These are phyloP conservation scores for Cheilinus undulatus DNA, from an alignment of 2,113 vertebrate species.

Conservation along the genomic window DNA sequence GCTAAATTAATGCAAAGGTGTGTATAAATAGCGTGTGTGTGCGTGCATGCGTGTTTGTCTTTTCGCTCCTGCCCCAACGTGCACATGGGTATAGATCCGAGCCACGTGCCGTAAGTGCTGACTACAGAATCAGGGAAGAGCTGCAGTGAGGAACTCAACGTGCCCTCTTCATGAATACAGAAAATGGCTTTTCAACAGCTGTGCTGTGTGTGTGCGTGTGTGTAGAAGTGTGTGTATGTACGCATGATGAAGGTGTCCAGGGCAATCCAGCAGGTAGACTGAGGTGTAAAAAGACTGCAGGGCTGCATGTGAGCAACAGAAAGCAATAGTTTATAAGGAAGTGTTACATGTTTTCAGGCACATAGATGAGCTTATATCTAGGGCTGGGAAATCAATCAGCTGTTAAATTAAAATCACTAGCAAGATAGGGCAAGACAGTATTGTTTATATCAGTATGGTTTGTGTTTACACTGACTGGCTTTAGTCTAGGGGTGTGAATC, in stretches of 20 bases:
- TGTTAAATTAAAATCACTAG: too few relatives aligned
- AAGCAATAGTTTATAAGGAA: too few relatives aligned
- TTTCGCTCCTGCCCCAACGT: slow-evolving; percentile 21
- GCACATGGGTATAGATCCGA: slow-evolving; percentile 63
- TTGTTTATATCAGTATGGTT: too few relatives aligned
- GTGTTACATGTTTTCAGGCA: too few relatives aligned
- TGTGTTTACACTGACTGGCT: too few relatives aligned
- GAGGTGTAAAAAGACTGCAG: slow-evolving; percentile 26
- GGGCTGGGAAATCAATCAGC: too few relatives aligned
- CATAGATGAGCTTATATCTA: too few relatives aligned
- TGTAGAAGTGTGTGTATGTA: not conserved
- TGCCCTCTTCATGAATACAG: slow-evolving; percentile 61
- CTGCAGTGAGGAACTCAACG: slow-evolving; percentile 62
- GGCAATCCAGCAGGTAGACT: slow-evolving; percentile 42
- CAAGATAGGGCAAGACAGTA: too few relatives aligned
- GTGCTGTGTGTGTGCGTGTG: slow-evolving; percentile 10
- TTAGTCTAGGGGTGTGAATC: too few relatives aligned
- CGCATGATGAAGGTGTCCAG: not conserved
- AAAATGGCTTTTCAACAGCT: slow-evolving; percentile 58
- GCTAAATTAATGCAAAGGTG: slow-evolving; percentile 35
- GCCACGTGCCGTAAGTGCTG: slow-evolving; percentile 70
- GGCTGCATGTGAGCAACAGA: not conserved
- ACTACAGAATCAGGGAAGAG: slow-evolving; percentile 66
- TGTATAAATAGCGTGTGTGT: slow-evolving; percentile 17
- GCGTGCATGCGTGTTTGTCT: slow-evolving; percentile 23